phyloP scores from a whole-genome alignment of 2,113 vertebrate genomes.

The Tiliqua scincoides region DNA sequence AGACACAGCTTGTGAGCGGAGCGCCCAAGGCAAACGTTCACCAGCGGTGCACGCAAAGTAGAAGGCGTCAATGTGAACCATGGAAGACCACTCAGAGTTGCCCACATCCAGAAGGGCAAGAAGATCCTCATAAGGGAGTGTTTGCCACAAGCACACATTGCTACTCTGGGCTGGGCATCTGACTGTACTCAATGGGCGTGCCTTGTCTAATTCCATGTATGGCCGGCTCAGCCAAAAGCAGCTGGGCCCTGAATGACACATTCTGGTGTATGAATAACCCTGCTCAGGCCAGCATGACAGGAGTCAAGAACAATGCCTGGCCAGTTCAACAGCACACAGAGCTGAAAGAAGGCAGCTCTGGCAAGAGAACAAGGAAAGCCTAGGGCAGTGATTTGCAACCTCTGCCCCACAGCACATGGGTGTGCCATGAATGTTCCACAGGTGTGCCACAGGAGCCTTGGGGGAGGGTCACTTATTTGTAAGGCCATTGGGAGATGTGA shows the following conservation, averaged over 20 bases:
- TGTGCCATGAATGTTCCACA: no score
- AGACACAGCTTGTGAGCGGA: no score
- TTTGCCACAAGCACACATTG: not conserved
- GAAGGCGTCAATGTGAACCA: not conserved
- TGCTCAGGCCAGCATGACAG: not conserved
- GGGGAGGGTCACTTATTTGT: no score
- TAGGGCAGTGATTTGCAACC: no score
- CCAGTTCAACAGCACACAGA: not conserved
- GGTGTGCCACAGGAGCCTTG: no score
- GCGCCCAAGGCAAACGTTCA: not conserved
- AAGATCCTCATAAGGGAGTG: no score
- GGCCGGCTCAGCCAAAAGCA: not conserved
- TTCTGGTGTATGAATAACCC: not conserved
- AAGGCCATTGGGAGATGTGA: no score
- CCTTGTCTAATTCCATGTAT: not conserved
- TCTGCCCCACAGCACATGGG: no score
- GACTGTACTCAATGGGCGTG: not conserved
- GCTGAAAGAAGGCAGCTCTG: no score
- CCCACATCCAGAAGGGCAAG: not conserved
- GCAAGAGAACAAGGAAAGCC: no score
- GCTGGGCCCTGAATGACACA: not conserved
- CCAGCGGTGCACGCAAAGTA: no score
- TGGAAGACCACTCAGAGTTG: not conserved
- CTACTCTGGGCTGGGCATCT: not conserved
- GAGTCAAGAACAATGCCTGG: not conserved